These are phyloP conservation scores for Hyperopisus bebe DNA, from an alignment of 2,113 vertebrate species.

Conservation along the genomic window DNA sequence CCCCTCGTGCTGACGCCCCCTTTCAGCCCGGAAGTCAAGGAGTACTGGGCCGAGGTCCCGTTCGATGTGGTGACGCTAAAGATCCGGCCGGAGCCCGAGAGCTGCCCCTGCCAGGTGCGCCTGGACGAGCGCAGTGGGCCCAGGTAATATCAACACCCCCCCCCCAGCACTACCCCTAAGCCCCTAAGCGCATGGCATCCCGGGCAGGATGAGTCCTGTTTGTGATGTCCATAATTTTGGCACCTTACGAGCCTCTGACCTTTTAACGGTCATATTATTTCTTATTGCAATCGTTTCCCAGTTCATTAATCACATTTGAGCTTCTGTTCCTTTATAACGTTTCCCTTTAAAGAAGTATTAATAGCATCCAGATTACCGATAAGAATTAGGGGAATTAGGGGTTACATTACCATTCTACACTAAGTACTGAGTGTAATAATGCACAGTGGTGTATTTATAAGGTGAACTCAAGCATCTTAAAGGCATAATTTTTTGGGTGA, in stretches of 20 bases:
- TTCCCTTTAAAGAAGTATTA: not conserved
- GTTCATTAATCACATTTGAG: not conserved
- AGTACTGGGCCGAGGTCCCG: slow-evolving; percentile 79
- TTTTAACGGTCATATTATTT: not conserved
- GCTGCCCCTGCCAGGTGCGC: slow-evolving; percentile 65
- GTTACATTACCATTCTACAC: no score
- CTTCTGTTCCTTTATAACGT: not conserved
- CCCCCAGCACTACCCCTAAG: no score
- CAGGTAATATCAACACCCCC: slow-evolving; percentile 55
- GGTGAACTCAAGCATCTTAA: not conserved
- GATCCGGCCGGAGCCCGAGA: slow-evolving; percentile 69
- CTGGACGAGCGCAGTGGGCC: slow-evolving; percentile 75
- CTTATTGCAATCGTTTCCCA: not conserved
- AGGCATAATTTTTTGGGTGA: not conserved
- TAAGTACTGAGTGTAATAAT: not conserved
- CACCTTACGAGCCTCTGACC: not conserved
- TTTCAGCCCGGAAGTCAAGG: slow-evolving; percentile 76
- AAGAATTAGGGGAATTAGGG: not conserved
- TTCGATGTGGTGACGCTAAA: slow-evolving; percentile 78
- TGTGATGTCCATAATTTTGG: not conserved
- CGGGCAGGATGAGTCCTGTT: not conserved
- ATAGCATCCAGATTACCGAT: not conserved
- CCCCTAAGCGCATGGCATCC: not conserved
- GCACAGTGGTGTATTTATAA: not conserved
- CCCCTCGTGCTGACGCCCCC: slow-evolving; percentile 71